Evolutionary conservation across 2,113 vertebrate species (phyloP).

Genomic region (Cyphomyrus plagiostoma): DNA sequence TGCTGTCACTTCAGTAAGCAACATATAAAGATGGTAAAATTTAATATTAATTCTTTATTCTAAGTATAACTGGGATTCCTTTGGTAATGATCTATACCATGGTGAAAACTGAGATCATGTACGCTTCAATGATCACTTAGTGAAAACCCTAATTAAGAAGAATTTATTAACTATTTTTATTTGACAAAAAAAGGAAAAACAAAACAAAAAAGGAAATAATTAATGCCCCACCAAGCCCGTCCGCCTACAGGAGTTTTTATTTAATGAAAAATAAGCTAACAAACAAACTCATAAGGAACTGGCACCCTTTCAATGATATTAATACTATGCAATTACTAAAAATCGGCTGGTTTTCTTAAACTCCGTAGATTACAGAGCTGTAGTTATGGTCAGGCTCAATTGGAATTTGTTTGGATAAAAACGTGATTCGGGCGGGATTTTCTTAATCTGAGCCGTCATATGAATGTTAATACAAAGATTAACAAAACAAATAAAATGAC

Average conservation of each 20-base stretch:
- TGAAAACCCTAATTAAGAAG: background rate
- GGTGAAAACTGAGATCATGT: constrained; percentile 4
- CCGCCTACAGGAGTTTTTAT: background rate
- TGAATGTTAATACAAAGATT: background rate
- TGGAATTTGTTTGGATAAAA: background rate
- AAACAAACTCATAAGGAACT: background rate
- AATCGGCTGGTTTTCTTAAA: background rate
- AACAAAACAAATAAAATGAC: background rate
- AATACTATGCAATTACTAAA: background rate
- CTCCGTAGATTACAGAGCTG: background rate
- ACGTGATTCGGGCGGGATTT: background rate
- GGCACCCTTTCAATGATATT: background rate
- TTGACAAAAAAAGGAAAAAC: background rate
- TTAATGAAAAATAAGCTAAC: background rate
- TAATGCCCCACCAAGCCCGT: background rate
- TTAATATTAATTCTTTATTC: constrained; percentile 9
- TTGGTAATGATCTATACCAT: background rate
- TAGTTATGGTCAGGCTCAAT: background rate
- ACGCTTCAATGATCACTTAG: background rate
- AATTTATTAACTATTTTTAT: background rate
- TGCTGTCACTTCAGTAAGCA: background rate
- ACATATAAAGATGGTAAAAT: constrained; percentile 7
- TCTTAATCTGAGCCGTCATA: background rate
- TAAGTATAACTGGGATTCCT: constrained; percentile 2
- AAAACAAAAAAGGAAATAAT: background rate